Percentiles rank a stretch among this genome's conserved stretches.
Evolutionary conservation across 1,140 invertebrate genomes (phyloP).

Genomic region (Ruditapes philippinarum): DNA sequence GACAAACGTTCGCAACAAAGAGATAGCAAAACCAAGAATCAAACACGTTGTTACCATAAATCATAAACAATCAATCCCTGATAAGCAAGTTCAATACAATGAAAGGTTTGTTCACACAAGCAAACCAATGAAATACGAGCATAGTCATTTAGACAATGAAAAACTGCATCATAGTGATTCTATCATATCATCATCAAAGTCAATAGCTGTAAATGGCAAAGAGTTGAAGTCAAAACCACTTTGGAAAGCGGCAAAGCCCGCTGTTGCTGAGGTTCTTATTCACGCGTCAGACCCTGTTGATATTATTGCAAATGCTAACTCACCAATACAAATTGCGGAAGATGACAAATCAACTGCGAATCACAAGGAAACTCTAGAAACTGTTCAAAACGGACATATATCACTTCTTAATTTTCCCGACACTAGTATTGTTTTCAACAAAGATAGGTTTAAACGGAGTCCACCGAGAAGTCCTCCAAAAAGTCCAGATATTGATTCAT

Average conservation of each 20-base stretch:
- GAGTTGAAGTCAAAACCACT: background rate
- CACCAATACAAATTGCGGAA: background rate
- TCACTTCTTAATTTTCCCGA: background rate
- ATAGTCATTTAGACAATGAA: background rate
- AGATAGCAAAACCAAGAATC: background rate
- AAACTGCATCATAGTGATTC: slow-evolving; percentile 50
- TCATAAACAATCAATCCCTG: background rate
- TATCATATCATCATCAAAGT: slow-evolving; percentile 20
- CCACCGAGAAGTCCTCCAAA: slow-evolving; percentile 11
- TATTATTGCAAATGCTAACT: slow-evolving; percentile 10
- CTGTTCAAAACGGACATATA: background rate
- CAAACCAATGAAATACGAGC: background rate
- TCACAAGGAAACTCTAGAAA: background rate
- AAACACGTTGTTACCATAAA: background rate
- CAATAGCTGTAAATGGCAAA: background rate
- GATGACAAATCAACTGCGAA: background rate
- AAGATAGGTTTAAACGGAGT: background rate
- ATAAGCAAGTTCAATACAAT: background rate
- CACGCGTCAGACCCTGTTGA: background rate
- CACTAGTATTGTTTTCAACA: background rate
- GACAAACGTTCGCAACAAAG: background rate
- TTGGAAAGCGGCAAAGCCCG: slow-evolving; percentile 32
- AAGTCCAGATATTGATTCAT: slow-evolving; percentile 3
- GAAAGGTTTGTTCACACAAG: background rate
- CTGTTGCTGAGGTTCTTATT: background rate